Evolutionary conservation across 2,888 invertebrate genomes (phyloP).

Genomic region (Synergus japonicus): DNA sequence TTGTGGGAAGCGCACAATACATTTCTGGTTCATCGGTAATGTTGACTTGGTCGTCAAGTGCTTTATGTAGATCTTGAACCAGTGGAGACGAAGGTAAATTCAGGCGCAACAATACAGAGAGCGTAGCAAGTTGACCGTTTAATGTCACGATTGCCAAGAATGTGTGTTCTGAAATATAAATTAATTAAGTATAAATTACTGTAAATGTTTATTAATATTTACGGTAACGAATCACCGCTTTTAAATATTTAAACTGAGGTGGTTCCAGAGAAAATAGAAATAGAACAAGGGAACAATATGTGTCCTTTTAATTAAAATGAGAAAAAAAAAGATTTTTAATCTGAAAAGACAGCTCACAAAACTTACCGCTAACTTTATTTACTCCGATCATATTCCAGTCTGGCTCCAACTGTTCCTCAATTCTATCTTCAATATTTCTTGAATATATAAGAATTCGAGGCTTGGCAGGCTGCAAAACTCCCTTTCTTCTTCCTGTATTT

Average conservation of each 20-base stretch:
- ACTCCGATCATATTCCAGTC: slow-evolving; percentile 83
- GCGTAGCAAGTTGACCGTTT: slow-evolving; percentile 81
- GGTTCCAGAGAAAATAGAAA: too few relatives aligned
- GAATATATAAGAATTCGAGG: slow-evolving; percentile 82
- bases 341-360: neutral
- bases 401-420: slow-evolving; percentile 78
- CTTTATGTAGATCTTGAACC: slow-evolving; percentile 56
- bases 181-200: too few relatives aligned
- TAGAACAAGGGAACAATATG: too few relatives aligned
- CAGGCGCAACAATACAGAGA: slow-evolving; percentile 82
- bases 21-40: slow-evolving; percentile 80
- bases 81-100: slow-evolving; percentile 73
- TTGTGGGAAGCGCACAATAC: slow-evolving; percentile 79
- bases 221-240: too few relatives aligned
- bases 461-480: slow-evolving; percentile 80
- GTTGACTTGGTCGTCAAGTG: slow-evolving; percentile 56
- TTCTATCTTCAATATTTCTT: slow-evolving; percentile 79
- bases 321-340: too few relatives aligned
- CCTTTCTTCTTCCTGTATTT: slow-evolving; percentile 77
- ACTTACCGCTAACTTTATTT: slow-evolving; percentile 79
- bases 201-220: too few relatives aligned
- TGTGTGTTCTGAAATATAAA: slow-evolving; percentile 78
- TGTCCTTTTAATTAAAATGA: too few relatives aligned
- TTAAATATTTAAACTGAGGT: too few relatives aligned
- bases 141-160: slow-evolving; percentile 83